Percentiles rank a stretch among this genome's conserved stretches.
These are phyloP conservation scores for Philhelius pedissequus DNA, from an alignment of 2,888 invertebrate species.

Conservation along the genomic window DNA sequence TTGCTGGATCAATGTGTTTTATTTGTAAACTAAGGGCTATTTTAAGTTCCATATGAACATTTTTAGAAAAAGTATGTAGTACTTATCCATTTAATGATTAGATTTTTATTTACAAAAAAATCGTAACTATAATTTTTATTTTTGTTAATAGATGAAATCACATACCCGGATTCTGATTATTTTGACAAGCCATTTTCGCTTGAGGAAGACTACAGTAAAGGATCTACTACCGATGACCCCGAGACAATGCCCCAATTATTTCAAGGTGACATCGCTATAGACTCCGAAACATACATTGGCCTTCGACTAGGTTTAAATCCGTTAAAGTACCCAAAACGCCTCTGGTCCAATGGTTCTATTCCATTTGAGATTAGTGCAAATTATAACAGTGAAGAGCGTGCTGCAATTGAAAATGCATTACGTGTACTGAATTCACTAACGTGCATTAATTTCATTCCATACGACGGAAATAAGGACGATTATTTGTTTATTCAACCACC, in stretches of 20 bases:
- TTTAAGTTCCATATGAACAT: too few species aligned
- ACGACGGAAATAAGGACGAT: slow-evolving; percentile 83
- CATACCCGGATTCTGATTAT: slow-evolving; percentile 14
- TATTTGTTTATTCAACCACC: slow-evolving; percentile 84
- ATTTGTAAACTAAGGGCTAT: too few species aligned
- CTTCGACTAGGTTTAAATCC: slow-evolving; percentile 84
- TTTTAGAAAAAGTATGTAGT: too few species aligned
- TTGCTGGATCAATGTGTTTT: too few species aligned
- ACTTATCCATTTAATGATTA: too few species aligned
- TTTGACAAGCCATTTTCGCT: background rate
- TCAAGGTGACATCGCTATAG: slow-evolving; percentile 85
- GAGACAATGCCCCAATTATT: slow-evolving; percentile 84
- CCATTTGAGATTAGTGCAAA: slow-evolving; percentile 84
- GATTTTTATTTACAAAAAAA: too few species aligned
- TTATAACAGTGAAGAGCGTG: slow-evolving; percentile 79
- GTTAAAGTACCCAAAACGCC: slow-evolving; percentile 83
- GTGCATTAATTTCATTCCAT: slow-evolving; percentile 83
- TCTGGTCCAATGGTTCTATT: slow-evolving; percentile 84
- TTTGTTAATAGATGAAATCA: slow-evolving; percentile 22
- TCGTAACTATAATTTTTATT: background rate
- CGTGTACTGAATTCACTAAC: slow-evolving; percentile 83
- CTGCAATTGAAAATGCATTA: slow-evolving; percentile 82
- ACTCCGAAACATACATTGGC: slow-evolving; percentile 82
- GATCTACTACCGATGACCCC: slow-evolving; percentile 80
- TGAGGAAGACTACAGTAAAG: slow-evolving; percentile 70